Percentiles rank a stretch among this genome's conserved stretches.
Conservation (phyloP, 2,113 vertebrate genomes). For the Cnemophilus loriae region DNA sequence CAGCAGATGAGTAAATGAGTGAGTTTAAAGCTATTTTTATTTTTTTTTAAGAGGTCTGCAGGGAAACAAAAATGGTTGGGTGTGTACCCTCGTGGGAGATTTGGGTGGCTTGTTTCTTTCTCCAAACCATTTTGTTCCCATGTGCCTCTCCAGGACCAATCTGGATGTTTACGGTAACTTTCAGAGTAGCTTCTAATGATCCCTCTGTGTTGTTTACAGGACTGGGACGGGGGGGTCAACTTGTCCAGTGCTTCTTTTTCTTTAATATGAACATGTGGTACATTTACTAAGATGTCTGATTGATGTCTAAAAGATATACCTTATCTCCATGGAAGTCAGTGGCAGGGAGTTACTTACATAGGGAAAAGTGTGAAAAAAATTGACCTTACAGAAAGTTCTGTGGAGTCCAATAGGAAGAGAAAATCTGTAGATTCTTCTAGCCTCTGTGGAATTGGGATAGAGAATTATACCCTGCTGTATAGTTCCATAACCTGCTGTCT, state of each 20-base stretch:
- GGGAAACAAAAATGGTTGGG: neutral
- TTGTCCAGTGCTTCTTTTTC: neutral
- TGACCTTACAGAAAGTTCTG: neutral
- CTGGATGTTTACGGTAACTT: conserved; percentile 14
- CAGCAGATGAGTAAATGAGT: neutral
- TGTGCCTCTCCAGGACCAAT: conserved; percentile 4
- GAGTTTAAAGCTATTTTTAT: neutral
- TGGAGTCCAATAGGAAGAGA: neutral
- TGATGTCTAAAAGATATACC: neutral
- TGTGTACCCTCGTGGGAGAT: neutral
- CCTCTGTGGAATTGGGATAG: neutral
- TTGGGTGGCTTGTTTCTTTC: neutral
- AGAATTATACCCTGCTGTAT: neutral
- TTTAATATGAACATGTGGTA: neutral
- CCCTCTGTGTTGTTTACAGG: neutral
- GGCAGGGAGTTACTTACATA: neutral
- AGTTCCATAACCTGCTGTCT: neutral
- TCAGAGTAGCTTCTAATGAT: conserved; percentile 6
- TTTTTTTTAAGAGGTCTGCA: neutral
- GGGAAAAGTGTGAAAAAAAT: neutral
- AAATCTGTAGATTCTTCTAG: neutral
- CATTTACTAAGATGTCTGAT: neutral
- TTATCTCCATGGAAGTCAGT: neutral
- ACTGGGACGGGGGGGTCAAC: neutral
- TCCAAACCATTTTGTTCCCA: conserved; percentile 5